Conservation (phyloP, 2,797 vertebrate species). For the Pogoniulus pusillus region DNA sequence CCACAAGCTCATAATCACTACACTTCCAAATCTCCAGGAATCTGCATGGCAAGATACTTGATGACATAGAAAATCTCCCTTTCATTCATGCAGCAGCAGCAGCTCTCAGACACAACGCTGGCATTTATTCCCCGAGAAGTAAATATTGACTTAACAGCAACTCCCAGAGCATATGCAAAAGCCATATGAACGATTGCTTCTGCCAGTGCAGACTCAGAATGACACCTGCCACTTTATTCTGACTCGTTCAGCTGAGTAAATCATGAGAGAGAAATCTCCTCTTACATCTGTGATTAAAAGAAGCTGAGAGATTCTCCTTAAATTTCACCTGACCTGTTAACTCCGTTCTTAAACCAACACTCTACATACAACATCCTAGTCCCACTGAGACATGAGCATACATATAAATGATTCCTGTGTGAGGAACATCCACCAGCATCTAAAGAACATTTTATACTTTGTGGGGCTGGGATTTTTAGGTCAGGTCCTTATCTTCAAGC, state of each 20-base stretch:
- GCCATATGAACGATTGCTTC: not conserved
- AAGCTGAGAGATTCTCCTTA: not conserved
- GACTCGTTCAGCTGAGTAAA: not conserved
- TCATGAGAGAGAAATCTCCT: not conserved
- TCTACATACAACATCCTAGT: not conserved
- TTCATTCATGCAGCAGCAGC: slow-evolving; percentile 17
- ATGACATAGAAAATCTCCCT: slow-evolving; percentile 49
- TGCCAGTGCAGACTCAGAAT: not conserved
- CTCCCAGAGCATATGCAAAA: slow-evolving; percentile 19
- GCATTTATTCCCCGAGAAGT: not conserved
- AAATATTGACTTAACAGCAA: slow-evolving; percentile 52
- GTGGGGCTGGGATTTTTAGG: not conserved
- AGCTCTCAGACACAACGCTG: slow-evolving; percentile 16
- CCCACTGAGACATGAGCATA: not conserved
- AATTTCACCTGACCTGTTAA: not conserved
- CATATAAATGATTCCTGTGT: not conserved
- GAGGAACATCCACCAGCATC: not conserved
- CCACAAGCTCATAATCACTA: slow-evolving; percentile 32
- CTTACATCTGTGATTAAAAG: not conserved
- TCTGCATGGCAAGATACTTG: slow-evolving; percentile 5
- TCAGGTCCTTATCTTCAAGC: not conserved
- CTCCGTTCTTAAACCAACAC: not conserved
- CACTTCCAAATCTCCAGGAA: slow-evolving; percentile 55
- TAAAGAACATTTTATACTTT: not conserved
- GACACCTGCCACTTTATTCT: slow-evolving; percentile 17